Evolutionary conservation across 2,113 vertebrate species (phyloP).

Genomic region (Thryonomys swinderianus): DNA sequence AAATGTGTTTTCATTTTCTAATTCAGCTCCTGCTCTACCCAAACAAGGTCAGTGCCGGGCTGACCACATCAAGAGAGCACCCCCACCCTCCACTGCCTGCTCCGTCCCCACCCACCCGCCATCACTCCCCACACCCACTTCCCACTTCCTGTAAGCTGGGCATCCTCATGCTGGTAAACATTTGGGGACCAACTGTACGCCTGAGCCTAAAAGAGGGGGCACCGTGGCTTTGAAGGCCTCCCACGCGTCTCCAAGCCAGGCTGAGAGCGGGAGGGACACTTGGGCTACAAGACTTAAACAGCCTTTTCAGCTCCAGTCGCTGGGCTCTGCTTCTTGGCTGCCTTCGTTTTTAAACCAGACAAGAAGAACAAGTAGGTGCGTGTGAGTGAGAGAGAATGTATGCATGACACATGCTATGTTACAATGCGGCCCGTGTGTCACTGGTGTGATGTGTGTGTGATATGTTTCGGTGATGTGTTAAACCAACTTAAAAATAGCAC

Average conservation of each 20-base stretch:
- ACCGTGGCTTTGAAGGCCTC: slow-evolving; percentile 82
- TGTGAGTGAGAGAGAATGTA: slow-evolving; percentile 74
- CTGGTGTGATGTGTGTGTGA: slow-evolving; percentile 72
- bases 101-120: slow-evolving; percentile 84
- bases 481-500: slow-evolving; percentile 76
- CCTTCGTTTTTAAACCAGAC: slow-evolving; percentile 55
- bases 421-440: slow-evolving; percentile 74
- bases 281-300: slow-evolving; percentile 80
- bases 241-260: slow-evolving; percentile 83
- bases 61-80: slow-evolving; percentile 96
- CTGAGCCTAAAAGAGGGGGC: slow-evolving; percentile 82
- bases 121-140: slow-evolving; percentile 87
- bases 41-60: slow-evolving; percentile 92
- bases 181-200: slow-evolving; percentile 88
- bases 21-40: slow-evolving; percentile 86
- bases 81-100: slow-evolving; percentile 88
- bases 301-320: slow-evolving; percentile 74
- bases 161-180: slow-evolving; percentile 89
- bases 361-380: slow-evolving; percentile 69
- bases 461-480: slow-evolving; percentile 67
- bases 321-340: slow-evolving; percentile 53
- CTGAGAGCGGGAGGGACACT: slow-evolving; percentile 78
- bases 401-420: slow-evolving; percentile 77
- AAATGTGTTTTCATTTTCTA: slow-evolving; percentile 86
- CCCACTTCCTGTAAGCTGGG: slow-evolving; percentile 89